Evolutionary conservation across 1,140 invertebrate genomes (phyloP), one percentile per base, ranked within the genome.

Genomic region (Maconellicoccus hirsutus): DNA sequence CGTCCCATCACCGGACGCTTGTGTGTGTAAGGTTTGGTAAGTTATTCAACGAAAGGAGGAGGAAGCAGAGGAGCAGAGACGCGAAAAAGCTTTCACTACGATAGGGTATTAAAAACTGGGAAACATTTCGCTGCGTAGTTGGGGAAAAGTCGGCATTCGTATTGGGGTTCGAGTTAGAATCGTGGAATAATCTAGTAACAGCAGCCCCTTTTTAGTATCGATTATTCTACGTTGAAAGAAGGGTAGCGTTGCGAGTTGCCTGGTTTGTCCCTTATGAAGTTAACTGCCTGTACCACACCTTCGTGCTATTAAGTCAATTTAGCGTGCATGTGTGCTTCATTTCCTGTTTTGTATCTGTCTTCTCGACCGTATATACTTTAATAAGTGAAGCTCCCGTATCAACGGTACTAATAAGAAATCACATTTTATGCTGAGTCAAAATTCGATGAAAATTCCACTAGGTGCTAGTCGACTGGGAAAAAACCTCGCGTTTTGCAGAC

Each of bases 171-270:
- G 42, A 52, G 42, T 52, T 52, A 52, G 42, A 52, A 52, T 52
- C 42, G 42, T 52, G 42, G 42, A 52, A 52, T 52, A 52, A 52
- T 52, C 42, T 52, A 52, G 42, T 52, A 52, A 52, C 42, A 52
- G 42, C 42, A 19, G 42, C 42, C 42, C 42, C 42, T 52, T 52
- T 52, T 52, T 52, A 52, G 42, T 52, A 52, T 52, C 42, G 42
- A 52, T 52, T 52, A 52, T 52, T 52, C 42, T 52, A 52, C 42
- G 42, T 52, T 52, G 42, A 52, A 52, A 52, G 42, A 52, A 52
- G 42, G 42, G 42, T 52, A 52, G 42, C 10, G 42, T 52, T 52
- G 42, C 42, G 42, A 52, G 42, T 52, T 52, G 42, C 42, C 42
- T 19, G 42, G 12, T 52, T 52, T 52, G 42, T 52, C 42, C 42